Evolutionary conservation across 2,113 vertebrate species (phyloP).

Genomic region (Melozone crissalis): DNA sequence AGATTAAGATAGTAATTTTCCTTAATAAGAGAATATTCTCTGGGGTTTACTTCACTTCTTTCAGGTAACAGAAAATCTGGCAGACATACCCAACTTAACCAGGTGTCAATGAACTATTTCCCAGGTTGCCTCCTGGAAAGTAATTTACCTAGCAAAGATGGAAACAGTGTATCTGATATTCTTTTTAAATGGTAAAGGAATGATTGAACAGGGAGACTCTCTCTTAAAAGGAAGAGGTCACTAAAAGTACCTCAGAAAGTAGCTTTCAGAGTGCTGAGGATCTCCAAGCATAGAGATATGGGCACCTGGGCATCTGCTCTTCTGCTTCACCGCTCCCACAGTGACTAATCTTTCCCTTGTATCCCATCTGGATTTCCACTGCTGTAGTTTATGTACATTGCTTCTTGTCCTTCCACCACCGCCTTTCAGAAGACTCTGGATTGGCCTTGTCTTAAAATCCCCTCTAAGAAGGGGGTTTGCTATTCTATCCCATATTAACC

Average conservation of each 20-base stretch:
- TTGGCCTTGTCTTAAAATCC: neutral
- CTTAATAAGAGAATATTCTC: neutral
- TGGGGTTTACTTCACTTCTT: neutral
- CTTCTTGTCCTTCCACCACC: neutral
- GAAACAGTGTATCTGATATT: neutral
- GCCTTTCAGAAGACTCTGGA: neutral
- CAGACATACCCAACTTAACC: neutral
- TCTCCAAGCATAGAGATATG: neutral
- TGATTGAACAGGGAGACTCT: neutral
- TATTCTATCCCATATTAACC: neutral
- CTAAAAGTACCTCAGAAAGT: neutral
- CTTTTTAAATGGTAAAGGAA: neutral
- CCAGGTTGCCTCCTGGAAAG: neutral
- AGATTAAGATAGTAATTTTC: neutral
- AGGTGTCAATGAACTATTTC: neutral
- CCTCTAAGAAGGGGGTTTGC: neutral
- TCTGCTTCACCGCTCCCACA: neutral
- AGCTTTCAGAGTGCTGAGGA: neutral
- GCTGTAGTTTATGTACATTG: neutral
- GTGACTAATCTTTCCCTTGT: neutral
- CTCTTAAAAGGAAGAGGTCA: neutral
- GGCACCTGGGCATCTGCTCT: neutral
- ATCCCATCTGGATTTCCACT: neutral
- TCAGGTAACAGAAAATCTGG: neutral
- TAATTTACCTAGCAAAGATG: neutral